Evolutionary conservation across 2,797 vertebrate genomes (phyloP).

Genomic region (Balearica regulorum): DNA sequence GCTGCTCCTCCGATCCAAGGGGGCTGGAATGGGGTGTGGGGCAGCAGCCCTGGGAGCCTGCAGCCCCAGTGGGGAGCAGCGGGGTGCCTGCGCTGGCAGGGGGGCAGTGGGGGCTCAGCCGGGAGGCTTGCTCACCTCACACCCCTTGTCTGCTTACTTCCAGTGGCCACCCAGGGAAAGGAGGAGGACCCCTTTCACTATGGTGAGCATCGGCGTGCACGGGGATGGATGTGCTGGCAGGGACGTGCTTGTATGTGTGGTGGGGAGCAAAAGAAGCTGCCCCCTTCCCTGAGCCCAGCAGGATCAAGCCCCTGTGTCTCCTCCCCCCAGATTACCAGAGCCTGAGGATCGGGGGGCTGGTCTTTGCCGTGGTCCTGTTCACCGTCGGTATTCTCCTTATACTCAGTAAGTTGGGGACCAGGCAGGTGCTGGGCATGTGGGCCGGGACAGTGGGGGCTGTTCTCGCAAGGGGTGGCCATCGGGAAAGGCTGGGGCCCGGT

Average conservation of each 20-base stretch:
- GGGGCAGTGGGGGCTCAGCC: background rate
- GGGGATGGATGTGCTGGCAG: background rate
- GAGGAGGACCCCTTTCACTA: constrained; percentile 85
- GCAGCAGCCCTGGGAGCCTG: background rate
- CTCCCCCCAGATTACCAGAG: constrained; percentile 86
- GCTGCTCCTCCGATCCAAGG: accelerated
- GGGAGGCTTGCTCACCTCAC: background rate
- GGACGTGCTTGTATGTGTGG: accelerated
- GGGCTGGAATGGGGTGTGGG: accelerated
- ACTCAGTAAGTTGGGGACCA: constrained; percentile 81
- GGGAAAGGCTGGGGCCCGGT: background rate
- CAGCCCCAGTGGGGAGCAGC: too few relatives aligned
- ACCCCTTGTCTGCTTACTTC: background rate
- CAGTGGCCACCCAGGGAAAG: constrained; percentile 72
- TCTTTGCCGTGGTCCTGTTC: constrained; percentile 91
- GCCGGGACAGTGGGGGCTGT: background rate
- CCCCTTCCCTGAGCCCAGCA: background rate
- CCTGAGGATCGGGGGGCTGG: constrained; percentile 91
- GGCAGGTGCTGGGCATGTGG: background rate
- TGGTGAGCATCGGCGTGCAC: constrained; percentile 70
- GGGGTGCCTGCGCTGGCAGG: background rate
- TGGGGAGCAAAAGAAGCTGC: background rate
- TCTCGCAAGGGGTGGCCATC: accelerated
- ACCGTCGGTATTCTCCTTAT: constrained; percentile 92
- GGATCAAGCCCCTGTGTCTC: background rate